phyloP scores from a whole-genome alignment of 2,888 invertebrate genomes.

The Callyntrura guangdongensis region DNA sequence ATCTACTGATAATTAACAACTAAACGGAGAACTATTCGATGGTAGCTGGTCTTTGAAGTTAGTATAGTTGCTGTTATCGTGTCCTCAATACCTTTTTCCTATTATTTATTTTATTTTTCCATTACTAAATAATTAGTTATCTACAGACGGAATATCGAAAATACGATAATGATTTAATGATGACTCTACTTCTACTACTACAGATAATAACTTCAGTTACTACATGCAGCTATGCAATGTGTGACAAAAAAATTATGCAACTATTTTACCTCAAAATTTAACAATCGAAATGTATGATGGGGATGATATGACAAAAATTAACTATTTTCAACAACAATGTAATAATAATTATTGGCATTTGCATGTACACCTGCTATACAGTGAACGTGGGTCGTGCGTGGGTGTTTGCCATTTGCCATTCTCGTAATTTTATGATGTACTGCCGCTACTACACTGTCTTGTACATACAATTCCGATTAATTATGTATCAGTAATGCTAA shows the following conservation, averaged over 20 bases:
- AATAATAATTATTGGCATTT: too few species aligned
- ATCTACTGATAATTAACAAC: too few species aligned
- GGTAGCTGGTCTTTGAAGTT: not conserved
- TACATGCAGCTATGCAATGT: not conserved
- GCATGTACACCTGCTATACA: too few species aligned
- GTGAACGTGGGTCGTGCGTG: too few species aligned
- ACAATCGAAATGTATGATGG: not conserved
- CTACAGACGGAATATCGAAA: not conserved
- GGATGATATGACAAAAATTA: not conserved
- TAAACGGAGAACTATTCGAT: not conserved
- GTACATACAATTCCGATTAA: too few species aligned
- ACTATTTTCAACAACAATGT: too few species aligned
- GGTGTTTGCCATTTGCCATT: too few species aligned
- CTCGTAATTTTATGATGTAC: too few species aligned
- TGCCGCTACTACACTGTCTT: too few species aligned
- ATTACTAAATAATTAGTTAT: not conserved
- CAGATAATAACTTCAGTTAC: not conserved
- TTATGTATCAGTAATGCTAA: not conserved
- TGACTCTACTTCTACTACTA: not conserved
- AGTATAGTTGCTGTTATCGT: not conserved
- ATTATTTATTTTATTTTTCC: constrained; percentile 28
- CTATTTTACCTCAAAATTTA: constrained; percentile 26
- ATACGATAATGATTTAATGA: too few species aligned
- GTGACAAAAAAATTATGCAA: not conserved
- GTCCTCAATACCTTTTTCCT: constrained; percentile 16